Evolutionary conservation across 35 echinoderm and acorn worm species (phyloP).

Genomic region (Chiridota heheva): DNA sequence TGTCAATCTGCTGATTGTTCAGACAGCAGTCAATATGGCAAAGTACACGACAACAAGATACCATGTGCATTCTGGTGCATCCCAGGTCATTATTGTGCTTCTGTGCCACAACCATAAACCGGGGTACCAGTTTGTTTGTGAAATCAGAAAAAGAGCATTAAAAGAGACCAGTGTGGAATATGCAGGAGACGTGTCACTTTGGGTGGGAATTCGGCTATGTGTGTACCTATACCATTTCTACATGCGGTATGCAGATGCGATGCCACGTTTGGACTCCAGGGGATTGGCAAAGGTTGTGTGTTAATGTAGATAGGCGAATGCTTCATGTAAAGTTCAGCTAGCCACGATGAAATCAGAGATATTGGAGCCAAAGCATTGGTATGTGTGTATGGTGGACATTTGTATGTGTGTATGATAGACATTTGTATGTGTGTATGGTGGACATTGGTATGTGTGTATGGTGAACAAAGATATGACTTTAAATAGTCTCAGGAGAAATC

Average conservation of each 20-base stretch:
- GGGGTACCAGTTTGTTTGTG: background rate
- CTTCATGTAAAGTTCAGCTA: conserved; percentile 12
- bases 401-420: background rate
- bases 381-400: background rate
- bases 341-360: conserved; percentile 13
- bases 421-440: conserved; percentile 11
- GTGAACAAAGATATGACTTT: background rate
- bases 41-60: background rate
- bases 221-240: background rate
- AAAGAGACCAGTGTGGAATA: conserved; percentile 6
- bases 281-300: conserved; percentile 12
- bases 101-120: conserved; percentile 9
- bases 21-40: conserved; percentile 31
- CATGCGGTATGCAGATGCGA: conserved; percentile 28
- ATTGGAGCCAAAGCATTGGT: background rate
- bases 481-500: conserved; percentile 3
- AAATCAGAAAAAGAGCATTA: background rate
- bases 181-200: background rate
- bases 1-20: conserved; percentile 28
- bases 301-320: background rate
- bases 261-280: background rate
- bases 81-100: background rate
- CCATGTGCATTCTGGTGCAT: background rate
- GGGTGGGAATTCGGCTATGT: background rate
- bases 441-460: conserved; percentile 8